Base-by-base conservation (phyloP, 2,888 invertebrate species). In the Chironomus tentans region DNA sequence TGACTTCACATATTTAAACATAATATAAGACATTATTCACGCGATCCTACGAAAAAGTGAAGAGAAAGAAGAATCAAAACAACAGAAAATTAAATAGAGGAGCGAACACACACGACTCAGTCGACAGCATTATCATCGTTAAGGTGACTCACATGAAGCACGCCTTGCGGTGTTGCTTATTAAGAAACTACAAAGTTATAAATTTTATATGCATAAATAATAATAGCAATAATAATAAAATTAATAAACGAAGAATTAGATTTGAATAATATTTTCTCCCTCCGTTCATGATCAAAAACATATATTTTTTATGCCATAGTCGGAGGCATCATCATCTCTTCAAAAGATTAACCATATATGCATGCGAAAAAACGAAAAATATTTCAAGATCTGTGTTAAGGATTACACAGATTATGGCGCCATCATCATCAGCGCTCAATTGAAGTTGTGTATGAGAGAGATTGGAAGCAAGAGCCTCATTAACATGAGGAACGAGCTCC, bases 341-440 rank as follows among this genome's bases (percentile, higher is more conserved):
- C 38, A 38, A 38, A 18, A 56, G 56, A 56, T 56, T 56, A 18
- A 18, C 56, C 15, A 56, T 56, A 56, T 56, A 56, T 56, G 38
- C 38, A 38, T 4, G 28, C 28, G 28, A 38, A 38, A 38, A n/a
- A 10, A 38, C 2, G 3, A 18, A 56, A 50, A 56, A 50, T 15
- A 56, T 56, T 7, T 56, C 56, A 56, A 56, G 56, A 56, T 22
- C 15, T 50, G 50, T 71, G 7, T 24, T 47, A 56, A 24, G 71
- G 56, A 71, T 61, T 71, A 71, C 56, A 28, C 21, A 48, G 50
- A 71, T 71, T 71, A 15, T 56, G 71, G 71, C 71, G 71, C 71
- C 71, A 71, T 50, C 10, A 24, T 24, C 13, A 7, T 15, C 12
- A 70, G 70, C 38, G 15, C 15, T 56, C 5, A 2, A 56, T 5